Base-by-base conservation (phyloP, 2,797 vertebrate species). In the Sternarchorhynchus goeldii region DNA sequence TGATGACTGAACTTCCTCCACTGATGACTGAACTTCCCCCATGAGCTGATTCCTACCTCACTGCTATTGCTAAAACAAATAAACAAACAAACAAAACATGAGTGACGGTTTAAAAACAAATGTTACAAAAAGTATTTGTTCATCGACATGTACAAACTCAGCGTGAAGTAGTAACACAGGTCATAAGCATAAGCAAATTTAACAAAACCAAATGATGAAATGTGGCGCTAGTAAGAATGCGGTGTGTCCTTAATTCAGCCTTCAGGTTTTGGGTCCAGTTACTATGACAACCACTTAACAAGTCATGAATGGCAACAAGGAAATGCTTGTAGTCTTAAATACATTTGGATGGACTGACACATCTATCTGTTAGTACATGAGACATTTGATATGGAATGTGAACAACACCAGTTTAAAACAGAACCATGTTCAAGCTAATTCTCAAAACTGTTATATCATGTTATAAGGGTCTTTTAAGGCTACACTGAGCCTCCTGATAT, bases 211-310 rank as follows among this genome's bases (percentile, higher is more conserved):
- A 17, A 34, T 64, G n/a, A 17, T 34, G 31, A 64, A 64, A 21
- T 32, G 59, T 25, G 20, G 25, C 20, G 21, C 59, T 62, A 29
- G 21, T 29, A 6, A 20, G 29, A 59, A 29, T 25, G 34, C 0
- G 34, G 34, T 29, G 25, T 60, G 10, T 14, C 58, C 25, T 29
- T 31, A 1, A 12, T 71, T 63, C 41, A 36, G 70, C 32, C 32
- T 78, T 84, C 81, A 73, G 73, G 76, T 81, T 63, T 73, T 77
- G 20, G 63, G 58, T 78, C 73, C 63, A 68, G 64, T 60, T 57
- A 55, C 31, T 21, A 21, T 7, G 18, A 80, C 34, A 36, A 36
- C 74, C 21, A 32, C 64, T 75, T 80, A 25, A 25, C 78, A 83
- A 81, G 76, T 78, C 50, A 80, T n/a, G 39, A 60, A 65, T 10